Base-by-base conservation (phyloP, 2,797 vertebrate genomes). In the Peromyscus aztecus region DNA sequence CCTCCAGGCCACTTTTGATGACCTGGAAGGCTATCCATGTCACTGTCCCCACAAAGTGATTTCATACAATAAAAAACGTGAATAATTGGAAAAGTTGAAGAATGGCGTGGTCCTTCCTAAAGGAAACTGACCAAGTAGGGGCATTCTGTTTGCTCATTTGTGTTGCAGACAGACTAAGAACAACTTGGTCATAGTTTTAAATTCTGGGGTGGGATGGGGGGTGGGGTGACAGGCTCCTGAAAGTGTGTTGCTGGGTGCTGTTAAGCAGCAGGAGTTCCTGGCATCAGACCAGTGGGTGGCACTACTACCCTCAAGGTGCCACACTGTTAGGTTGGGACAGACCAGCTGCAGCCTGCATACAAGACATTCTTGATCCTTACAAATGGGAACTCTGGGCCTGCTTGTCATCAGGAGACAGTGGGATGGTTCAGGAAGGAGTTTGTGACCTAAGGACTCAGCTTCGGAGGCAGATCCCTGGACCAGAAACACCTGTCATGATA, bases 81-180 rank as follows among this genome's bases (percentile, higher is more conserved):
- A 75, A 67, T 80, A 23, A 11, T 27, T 43, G 29, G 29, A 59
- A 55, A 85, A 4, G 16, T 19, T 27, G 37, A 77, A 61, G 59
- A 55, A 19, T 73, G 55, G 29, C 4, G 13, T 43, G 67, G 85
- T 55, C 55, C 71, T 84, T 61, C 65, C 4, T 29, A 37, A 59
- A 81, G 40, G 87, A 63, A 86, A 59, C 4, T 65, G 71, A 16
- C n/a, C 23, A 57, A 43, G 49, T 52, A 52, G 49, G 7, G 21
- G 27, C 63, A 11, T 17, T 91, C 49, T 96, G 88, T 95, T 71
- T 93, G 97, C 80, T 97, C 97, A 95, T 97, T 98, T 96, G 69
- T 97, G 87, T 95, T 97, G 43, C 94, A 95, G 94, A 65, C 95
- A 69, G 97, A 97, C 11, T 90, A 40, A 93, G 90, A 75, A 40